A percentile compares a stretch with the other conserved stretches of the same genome.
phyloP scores from a whole-genome alignment of 2,113 vertebrate species.

The Eolophus roseicapilla region DNA sequence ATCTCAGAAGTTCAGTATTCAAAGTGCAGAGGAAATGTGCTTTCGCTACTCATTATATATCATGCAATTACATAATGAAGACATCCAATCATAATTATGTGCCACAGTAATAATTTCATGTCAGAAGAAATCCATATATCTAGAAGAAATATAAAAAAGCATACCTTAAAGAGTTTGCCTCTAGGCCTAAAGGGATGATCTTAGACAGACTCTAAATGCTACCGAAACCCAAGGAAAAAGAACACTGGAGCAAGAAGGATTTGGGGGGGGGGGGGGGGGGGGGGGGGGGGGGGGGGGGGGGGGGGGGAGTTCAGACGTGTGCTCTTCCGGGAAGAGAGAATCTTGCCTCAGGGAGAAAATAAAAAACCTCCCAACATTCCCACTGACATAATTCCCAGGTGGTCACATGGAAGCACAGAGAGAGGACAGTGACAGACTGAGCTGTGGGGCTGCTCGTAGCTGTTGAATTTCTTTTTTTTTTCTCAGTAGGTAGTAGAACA shows the following conservation, averaged over 20 bases:
- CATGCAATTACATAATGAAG: conserved; percentile 37
- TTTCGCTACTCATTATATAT: conserved; percentile 32
- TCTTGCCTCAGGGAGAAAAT: background rate
- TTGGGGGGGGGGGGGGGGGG: accelerated
- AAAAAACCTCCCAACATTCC: background rate
- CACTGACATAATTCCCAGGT: background rate
- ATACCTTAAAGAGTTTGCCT: background rate
- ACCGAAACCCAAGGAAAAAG: background rate
- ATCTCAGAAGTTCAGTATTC: conserved; percentile 45
- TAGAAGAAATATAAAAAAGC: background rate
- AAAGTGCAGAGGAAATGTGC: conserved; percentile 42
- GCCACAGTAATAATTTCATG: background rate
- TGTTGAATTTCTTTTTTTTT: background rate
- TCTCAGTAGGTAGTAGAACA: background rate
- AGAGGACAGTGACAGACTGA: background rate
- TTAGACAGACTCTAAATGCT: background rate
- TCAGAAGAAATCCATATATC: background rate
- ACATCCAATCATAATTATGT: conserved; percentile 6
- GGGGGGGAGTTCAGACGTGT: too few relatives aligned
- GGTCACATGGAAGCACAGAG: background rate
- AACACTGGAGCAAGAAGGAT: background rate
- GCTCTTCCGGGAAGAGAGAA: accelerated
- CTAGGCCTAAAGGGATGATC: background rate
- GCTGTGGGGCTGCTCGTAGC: background rate
- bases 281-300: too few relatives aligned